Conservation (phyloP, 2,888 invertebrate species). For the Sabatieria punctata region DNA sequence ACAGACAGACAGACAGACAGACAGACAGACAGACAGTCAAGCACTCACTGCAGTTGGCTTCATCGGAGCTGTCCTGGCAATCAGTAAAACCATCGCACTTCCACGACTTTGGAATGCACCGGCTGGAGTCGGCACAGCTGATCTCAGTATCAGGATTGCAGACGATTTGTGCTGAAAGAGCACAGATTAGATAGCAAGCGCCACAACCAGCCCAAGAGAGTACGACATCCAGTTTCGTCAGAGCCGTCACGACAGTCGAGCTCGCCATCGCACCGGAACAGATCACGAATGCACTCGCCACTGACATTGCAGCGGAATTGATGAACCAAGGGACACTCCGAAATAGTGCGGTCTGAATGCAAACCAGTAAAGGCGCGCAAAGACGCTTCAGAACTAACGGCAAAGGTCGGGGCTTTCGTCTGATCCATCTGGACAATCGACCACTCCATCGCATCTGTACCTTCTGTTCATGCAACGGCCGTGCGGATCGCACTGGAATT, state of each 20-base stretch:
- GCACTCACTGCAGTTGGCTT: too few species aligned
- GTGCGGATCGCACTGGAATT: conserved; percentile 13
- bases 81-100: conserved; percentile 58
- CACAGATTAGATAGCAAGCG: too few species aligned
- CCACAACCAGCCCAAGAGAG: too few species aligned
- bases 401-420: conserved; percentile 46
- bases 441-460: conserved; percentile 42
- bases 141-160: too few species aligned
- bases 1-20: too few species aligned
- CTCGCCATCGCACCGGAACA: conserved; percentile 30
- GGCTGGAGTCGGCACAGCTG: conserved; percentile 7
- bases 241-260: conserved; percentile 37
- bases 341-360: too few species aligned
- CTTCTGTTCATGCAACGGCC: conserved; percentile 32
- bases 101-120: conserved; percentile 44
- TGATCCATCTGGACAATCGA: conserved; percentile 44
- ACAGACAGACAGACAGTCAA: too few species aligned
- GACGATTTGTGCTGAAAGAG: too few species aligned
- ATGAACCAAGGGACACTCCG: conserved; percentile 12
- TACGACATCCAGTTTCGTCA: conserved; percentile 49
- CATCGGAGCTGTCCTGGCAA: conserved; percentile 64
- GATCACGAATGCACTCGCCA: conserved; percentile 23
- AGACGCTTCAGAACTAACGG: conserved; percentile 11
- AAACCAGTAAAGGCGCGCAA: not conserved
- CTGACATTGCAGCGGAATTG: conserved; percentile 16